Base-by-base conservation (phyloP, 2,113 vertebrate genomes). In the Spea multiplicata region DNA sequence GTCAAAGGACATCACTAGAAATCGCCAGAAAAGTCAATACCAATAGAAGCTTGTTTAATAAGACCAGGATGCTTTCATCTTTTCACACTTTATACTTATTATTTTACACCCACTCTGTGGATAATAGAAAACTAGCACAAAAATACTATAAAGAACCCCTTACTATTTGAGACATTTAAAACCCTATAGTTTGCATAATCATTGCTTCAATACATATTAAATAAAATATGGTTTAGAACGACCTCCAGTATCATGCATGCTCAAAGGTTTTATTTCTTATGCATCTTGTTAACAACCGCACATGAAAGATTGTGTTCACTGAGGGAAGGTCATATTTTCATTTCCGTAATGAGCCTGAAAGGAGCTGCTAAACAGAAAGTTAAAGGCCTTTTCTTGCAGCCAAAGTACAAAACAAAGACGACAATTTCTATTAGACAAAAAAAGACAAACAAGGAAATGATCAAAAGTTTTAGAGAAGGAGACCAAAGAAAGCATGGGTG, bases 1-100 rank as follows among this genome's bases (percentile, higher is more conserved):
- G 92, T 91, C 93, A 91, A 89, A 89, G 91, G 89, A 86, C 85
- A 86, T 91, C 90, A 87, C 86, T 84, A 81, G 91, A 92, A 90
- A 86, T 82, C 89, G 90, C 88, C 88, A 83, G 88, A 90, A 90
- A 87, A 85, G 83, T 85, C 83, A 85, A 84, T 52, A 67, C 30
- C 44, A 78, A 72, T 46, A 73, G 45, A 79, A 72, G 77, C 77
- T 79, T 53, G 69, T 73, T 73, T 79, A 79, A 79, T 79, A 70
- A 66, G 57, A 79, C 12, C n/a, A 65, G 70, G 64, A 65, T 57
- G 49, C 16, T 14, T 66, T 70, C 65, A 62, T 17, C 71, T 66
- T 48, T 64, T 47, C 76, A 49, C 12, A 14, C 65, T 76, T 76
- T 67, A 50, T 46, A 50, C 14, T n/a, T 53, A 30, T 30, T 30